These are phyloP conservation scores for Prietella phreatophila DNA, from an alignment of 2,113 vertebrate genomes.

Conservation along the genomic window DNA sequence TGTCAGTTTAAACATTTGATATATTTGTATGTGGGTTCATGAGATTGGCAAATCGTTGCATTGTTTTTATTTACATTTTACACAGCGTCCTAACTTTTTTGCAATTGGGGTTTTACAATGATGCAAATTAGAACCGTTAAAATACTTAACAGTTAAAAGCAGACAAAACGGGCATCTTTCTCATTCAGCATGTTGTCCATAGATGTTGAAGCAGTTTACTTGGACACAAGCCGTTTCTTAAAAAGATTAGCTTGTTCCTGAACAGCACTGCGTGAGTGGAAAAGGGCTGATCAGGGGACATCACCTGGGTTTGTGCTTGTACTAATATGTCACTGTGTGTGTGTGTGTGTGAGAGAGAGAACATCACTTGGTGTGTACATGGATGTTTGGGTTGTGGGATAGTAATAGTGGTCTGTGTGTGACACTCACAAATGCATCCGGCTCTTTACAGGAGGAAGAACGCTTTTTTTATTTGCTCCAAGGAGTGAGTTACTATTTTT, in stretches of 20 bases:
- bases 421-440: slow-evolving; percentile 13
- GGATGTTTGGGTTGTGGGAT: background rate
- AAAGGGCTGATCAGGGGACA: background rate
- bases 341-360: background rate
- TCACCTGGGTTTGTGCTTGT: background rate
- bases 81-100: too few species aligned
- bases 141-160: background rate
- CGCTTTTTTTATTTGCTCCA: slow-evolving; percentile 73
- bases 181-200: background rate
- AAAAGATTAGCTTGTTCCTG: background rate
- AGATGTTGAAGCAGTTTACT: background rate
- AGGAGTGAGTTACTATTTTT: slow-evolving; percentile 51
- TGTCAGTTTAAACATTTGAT: too few species aligned
- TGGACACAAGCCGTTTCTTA: background rate
- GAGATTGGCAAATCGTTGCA: too few species aligned
- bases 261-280: background rate
- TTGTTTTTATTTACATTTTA: too few species aligned
- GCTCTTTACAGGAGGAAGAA: slow-evolving; percentile 71
- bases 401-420: background rate
- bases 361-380: background rate
- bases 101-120: background rate
- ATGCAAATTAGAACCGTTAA: background rate
- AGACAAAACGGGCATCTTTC: background rate
- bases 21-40: too few species aligned
- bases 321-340: slow-evolving; percentile 2